Evolutionary conservation across 2,797 vertebrate species (phyloP), one percentile per base, ranked within the genome.

Genomic region (Capromys pilorides): DNA sequence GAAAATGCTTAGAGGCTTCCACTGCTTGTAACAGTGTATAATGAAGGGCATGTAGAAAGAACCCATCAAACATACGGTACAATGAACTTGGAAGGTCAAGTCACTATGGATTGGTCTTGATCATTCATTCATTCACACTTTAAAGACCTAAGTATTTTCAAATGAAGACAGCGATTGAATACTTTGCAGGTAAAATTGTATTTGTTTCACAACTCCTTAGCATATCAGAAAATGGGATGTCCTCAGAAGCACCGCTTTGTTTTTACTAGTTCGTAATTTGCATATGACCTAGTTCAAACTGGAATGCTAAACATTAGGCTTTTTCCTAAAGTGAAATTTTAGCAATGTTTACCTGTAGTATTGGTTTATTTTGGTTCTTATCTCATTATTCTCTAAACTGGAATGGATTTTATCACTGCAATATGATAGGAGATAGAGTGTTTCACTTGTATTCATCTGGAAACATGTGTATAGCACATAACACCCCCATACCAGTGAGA

Each of bases 1-100:
- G 89, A 54, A 98, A 90, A 96, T 89, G 41, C 96, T 94, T 96
- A 87, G 90, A 26, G 49, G 14, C 41, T 91, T 88, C 57, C 41
- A 49, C 88, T 51, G 51, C 51, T 67, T 45, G 31, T 66, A 84
- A 45, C 85, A 82, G 85, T 92, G 33, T 86, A n/a, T 87, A 93
- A 93, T 88, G 87, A 89, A 96, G 69, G 59, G 71, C 71, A 5
- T 90, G 59, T 49, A n/a, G 66, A 92, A 75, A 80, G 24, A 86
- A 83, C 12, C 12, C 24, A 83, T 36, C 57, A 90, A 69, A 62
- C 66, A 57, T 82, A 26, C 71, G 86, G 31, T 86, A 88, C 80
- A 89, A 96, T 36, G 36, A 95, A 83, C 51, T 51, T 90, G 79
- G 64, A 95, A 93, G 67, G 51, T 41, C 93, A 86, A 64, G 26